Base-by-base conservation (phyloP, 2,797 vertebrate species). In the Tiaroga cobitis region DNA sequence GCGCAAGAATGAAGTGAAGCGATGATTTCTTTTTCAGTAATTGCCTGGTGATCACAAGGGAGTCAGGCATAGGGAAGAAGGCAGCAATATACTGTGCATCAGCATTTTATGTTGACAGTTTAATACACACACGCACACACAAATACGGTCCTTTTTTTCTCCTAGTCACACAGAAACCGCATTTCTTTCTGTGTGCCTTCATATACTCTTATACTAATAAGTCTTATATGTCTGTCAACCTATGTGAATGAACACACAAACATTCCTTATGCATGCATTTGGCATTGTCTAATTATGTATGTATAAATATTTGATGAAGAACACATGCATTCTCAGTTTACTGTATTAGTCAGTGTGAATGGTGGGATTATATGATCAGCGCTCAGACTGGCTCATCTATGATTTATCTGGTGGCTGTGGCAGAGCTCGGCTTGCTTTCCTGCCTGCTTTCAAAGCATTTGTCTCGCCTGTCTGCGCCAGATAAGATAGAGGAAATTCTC, bases 41-140 rank as follows among this genome's bases (percentile, higher is more conserved):
- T 97, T 97, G 96, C 96, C 94, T 89, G 95, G 94, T 95, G 95
- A 97, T 97, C 95, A 96, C 92, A 92, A 89, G 90, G 93, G 92
- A 95, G 94, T 91, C 88, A 92, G 87, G 80, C 92, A 93, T 91
- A 73, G 83, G 82, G 81, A 81, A 72, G 80, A 92, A 89, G 78
- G 91, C 91, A 94, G 93, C 92, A 94, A 94, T 91, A 92, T 94
- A 93, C 89, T 94, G 93, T 94, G 94, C 92, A 93, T 96, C 94
- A 94, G 90, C 83, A 88, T 92, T 91, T 91, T 91, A 90, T 88
- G 90, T 92, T 93, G 92, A 91, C 92, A 90, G 90, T 85, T 91
- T 93, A 91, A 91, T 87, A 91, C 85, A 91, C 87, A 92, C 77
- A 59, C 5, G 8, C 49, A 41, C 61, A 68, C 26, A 21, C 61